phyloP scores from a whole-genome alignment of 2,888 invertebrate genomes.

The Parnassius smintheus region DNA sequence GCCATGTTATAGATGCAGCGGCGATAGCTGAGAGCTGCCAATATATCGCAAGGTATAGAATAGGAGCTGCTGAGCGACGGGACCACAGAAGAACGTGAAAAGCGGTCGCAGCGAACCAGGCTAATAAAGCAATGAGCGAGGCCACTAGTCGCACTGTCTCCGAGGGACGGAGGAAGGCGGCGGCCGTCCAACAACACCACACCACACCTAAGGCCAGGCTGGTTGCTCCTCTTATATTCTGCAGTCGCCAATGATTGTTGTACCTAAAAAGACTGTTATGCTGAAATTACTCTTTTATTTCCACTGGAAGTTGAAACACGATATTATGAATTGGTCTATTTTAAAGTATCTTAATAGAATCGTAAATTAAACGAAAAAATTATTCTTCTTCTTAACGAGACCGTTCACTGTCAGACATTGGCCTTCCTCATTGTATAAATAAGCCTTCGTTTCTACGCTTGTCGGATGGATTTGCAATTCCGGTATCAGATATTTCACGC shows the following conservation, averaged over 20 bases:
- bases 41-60: constrained; percentile 71
- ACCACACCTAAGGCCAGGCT: constrained; percentile 53
- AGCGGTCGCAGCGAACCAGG: constrained; percentile 67
- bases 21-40: constrained; percentile 63
- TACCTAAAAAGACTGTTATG: constrained; percentile 33
- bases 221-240: constrained; percentile 60
- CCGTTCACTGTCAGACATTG: too few species aligned
- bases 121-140: constrained; percentile 57
- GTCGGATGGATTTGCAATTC: too few species aligned
- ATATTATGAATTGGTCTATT: too few species aligned
- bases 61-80: constrained; percentile 61
- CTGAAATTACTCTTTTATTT: neutral
- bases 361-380: too few species aligned
- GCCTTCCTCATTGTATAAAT: too few species aligned
- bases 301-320: neutral
- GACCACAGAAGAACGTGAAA: constrained; percentile 67
- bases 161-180: constrained; percentile 51
- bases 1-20: constrained; percentile 55
- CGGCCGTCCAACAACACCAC: constrained; percentile 62
- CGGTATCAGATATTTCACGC: too few species aligned
- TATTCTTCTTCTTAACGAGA: too few species aligned
- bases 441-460: too few species aligned
- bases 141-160: constrained; percentile 56
- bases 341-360: too few species aligned
- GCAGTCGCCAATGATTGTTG: constrained; percentile 59